phyloP scores from a whole-genome alignment of 2,888 invertebrate species.

The Erebia ligea region DNA sequence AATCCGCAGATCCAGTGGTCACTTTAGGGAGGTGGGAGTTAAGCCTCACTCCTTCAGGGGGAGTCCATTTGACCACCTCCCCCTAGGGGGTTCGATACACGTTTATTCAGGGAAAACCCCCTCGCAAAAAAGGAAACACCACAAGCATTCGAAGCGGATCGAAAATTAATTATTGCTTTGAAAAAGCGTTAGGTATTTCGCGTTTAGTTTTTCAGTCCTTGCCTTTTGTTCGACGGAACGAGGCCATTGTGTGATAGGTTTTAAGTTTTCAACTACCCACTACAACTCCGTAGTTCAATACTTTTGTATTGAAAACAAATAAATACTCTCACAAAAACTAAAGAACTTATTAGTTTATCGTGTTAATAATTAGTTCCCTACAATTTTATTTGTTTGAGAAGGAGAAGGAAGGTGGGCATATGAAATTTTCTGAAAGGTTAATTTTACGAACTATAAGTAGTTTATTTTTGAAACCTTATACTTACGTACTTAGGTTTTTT shows the following conservation, averaged over 20 bases:
- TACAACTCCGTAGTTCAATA: not conserved
- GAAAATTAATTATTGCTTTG: slow-evolving; percentile 75
- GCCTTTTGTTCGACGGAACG: slow-evolving; percentile 32
- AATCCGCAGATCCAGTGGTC: slow-evolving; percentile 75
- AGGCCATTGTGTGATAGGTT: slow-evolving; percentile 30
- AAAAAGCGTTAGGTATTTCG: slow-evolving; percentile 44
- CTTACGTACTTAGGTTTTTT: too few relatives aligned
- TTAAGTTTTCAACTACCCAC: slow-evolving; percentile 25
- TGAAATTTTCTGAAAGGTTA: too few relatives aligned
- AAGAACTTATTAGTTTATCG: not conserved
- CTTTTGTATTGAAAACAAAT: not conserved
- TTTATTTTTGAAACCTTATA: too few relatives aligned
- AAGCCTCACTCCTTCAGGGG: slow-evolving; percentile 51
- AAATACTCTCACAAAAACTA: not conserved
- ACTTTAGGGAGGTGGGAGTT: slow-evolving; percentile 48
- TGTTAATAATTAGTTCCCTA: not conserved
- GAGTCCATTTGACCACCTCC: slow-evolving; percentile 62
- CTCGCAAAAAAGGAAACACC: slow-evolving; percentile 61
- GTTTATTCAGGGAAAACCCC: slow-evolving; percentile 68
- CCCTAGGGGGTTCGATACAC: slow-evolving; percentile 53
- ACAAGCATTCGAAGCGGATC: slow-evolving; percentile 67
- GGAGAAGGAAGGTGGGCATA: too few relatives aligned
- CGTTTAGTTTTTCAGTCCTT: slow-evolving; percentile 51
- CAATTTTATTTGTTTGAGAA: not conserved
- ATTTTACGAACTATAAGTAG: too few relatives aligned